Evolutionary conservation across 2,113 vertebrate genomes (phyloP), one percentile per base, ranked within the genome.

Genomic region (Gambusia holbrooki): DNA sequence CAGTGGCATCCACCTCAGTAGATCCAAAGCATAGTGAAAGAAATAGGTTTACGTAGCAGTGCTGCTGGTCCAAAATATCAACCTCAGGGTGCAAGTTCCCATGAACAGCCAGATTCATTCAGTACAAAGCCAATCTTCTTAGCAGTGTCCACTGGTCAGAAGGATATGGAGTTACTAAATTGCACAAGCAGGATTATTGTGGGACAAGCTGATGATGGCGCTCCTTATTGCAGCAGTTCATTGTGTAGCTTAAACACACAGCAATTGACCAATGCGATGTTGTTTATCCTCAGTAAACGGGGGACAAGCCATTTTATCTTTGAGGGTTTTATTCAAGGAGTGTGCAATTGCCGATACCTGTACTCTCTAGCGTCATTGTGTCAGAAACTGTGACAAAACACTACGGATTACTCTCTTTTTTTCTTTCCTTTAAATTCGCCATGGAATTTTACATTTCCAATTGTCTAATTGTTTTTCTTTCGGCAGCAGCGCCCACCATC

Each of bases 401-500:
- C 19, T 54, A 54, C 7, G 15, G 15, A 54, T 75, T 27, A 28
- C 14, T 32, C 63, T 65, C 25, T 48, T 25, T 12, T 65, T 28
- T 48, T 71, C 1, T n/a, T 14, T 71, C 1, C 14, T 60, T 62
- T 75, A 14, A 48, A 76, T 62, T 70, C 62, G 64, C 19, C 13
- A 60, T 42, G 1, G 27, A 65, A 58, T 64, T 76, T 80, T 51
- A 66, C 33, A 37, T 73, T 71, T 84, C 89, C 82, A 88, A 89
- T 87, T 67, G 74, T 66, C 25, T 85, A 79, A 35, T 37, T 79
- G 69, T 69, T 64, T 76, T 40, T 78, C 72, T 62, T 86, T 73
- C 29, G 69, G 81, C 90, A 95, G 96, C 97, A 96, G 96, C 86
- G 88, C 96, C 96, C 96, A 97, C 97, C 97, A 96, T 95, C 94